Conservation (phyloP, 2,888 invertebrate genomes). For the Meiosimyza decipiens region DNA sequence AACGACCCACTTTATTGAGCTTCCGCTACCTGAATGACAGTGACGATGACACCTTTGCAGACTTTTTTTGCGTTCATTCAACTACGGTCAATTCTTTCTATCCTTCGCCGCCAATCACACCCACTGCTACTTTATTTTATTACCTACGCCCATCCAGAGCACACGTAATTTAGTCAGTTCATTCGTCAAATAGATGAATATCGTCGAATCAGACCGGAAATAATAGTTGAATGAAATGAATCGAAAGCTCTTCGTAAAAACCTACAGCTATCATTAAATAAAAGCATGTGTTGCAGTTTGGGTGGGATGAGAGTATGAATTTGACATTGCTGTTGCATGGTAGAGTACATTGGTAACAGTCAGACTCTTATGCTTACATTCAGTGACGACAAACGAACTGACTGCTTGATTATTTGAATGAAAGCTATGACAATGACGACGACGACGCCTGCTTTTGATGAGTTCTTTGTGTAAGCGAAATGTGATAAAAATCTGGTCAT, state of each 20-base stretch:
- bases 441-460: neutral
- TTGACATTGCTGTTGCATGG: too few relatives aligned
- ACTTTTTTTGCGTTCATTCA: too few relatives aligned
- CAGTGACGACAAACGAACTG: neutral
- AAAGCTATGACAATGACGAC: neutral
- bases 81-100: too few relatives aligned
- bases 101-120: too few relatives aligned
- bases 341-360: neutral
- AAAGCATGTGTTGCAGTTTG: neutral
- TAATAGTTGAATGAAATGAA: constrained; percentile 33
- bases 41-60: too few relatives aligned
- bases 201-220: constrained; percentile 29
- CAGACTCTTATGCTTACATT: constrained; percentile 1
- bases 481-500: constrained; percentile 1
- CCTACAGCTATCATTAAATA: constrained; percentile 2
- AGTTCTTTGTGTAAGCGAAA: neutral
- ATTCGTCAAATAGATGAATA: constrained; percentile 11
- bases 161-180: neutral
- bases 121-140: too few relatives aligned
- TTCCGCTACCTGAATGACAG: constrained; percentile 4
- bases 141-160: too few relatives aligned
- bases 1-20: constrained; percentile 24
- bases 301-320: neutral
- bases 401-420: neutral
- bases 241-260: constrained; percentile 25